phyloP scores from a whole-genome alignment of 2,113 vertebrate species.

The Mixornis gularis region DNA sequence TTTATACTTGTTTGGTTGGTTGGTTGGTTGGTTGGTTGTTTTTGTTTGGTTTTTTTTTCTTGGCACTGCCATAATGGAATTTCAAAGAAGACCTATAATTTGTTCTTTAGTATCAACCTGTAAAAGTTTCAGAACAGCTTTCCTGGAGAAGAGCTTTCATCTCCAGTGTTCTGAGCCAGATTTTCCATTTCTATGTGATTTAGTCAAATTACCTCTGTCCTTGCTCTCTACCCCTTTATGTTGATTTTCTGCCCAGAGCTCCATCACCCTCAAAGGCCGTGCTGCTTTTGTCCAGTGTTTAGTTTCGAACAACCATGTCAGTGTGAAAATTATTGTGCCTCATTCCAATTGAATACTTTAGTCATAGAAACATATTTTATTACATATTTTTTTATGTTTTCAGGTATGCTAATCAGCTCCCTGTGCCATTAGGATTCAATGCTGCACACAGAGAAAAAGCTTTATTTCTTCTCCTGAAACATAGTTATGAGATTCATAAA shows the following conservation, averaged over 20 bases:
- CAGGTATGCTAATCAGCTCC: neutral
- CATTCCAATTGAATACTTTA: neutral
- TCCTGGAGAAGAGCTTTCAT: neutral
- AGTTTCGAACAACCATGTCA: neutral
- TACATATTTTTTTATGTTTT: neutral
- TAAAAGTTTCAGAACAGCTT: neutral
- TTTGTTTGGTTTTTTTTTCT: neutral
- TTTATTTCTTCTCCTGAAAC: neutral
- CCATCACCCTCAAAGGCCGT: neutral
- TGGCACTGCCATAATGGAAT: neutral
- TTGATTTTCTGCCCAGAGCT: neutral
- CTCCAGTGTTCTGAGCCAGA: neutral
- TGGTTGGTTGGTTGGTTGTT: too few species aligned
- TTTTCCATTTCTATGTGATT: neutral
- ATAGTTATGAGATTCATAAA: slow-evolving; percentile 45
- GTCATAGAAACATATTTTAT: neutral
- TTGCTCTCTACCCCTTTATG: neutral
- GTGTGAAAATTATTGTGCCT: neutral
- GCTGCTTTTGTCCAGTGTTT: neutral
- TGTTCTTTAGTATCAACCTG: neutral
- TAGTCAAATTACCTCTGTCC: neutral
- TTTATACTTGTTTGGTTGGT: too few species aligned
- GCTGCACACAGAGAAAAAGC: neutral
- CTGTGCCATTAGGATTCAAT: neutral
- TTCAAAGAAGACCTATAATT: neutral